Evolutionary conservation across 2,888 invertebrate species (phyloP), one percentile per base, ranked within the genome.

Genomic region (Acrocera orbiculus): DNA sequence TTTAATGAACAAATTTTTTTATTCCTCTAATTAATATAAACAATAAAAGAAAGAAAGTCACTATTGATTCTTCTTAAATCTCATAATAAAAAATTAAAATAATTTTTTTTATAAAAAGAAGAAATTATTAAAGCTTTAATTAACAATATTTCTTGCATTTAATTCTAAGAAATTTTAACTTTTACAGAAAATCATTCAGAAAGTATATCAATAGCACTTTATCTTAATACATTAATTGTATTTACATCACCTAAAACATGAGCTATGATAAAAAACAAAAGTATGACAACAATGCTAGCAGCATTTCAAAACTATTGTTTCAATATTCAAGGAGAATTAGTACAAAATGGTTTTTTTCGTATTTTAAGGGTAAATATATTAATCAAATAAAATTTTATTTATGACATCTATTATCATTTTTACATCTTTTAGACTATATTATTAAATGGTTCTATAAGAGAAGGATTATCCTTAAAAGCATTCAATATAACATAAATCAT

Each of bases 301-400:
- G 87, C 87, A 4, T 80, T 93, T 77, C 79, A 76, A 39, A 86
- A 90, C 53, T 63, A 95, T 14, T 92, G 92, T 59, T 80, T 83
- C 39, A 93, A 92, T 62, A 69, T 93, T 31, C 83, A 92, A 76
- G 87, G 87, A 1, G 74, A 86, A 45, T 62, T 95, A 42, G 81
- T 90, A 52, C 77, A 80, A 50, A 77, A 76, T 56, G 85, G 85
- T 42, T 81, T 85, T 56, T 85, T 81, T 61, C 65, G 73, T 40
- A 71, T 73, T 25, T 67, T 83, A 49, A 73, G 81, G 62, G 81
- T 80, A 54, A 44, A 44, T 39, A 29, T 14, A 36, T n/a, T 24
- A 22, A 5, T 13, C n/a, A 5, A 20, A 16, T 3, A 14, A 3
- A 5, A 10, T 7, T 13, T 16, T 2, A 31, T 20, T 7, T 10